Conservation (phyloP, 2,113 vertebrate genomes). For the Crotalus helleri region DNA sequence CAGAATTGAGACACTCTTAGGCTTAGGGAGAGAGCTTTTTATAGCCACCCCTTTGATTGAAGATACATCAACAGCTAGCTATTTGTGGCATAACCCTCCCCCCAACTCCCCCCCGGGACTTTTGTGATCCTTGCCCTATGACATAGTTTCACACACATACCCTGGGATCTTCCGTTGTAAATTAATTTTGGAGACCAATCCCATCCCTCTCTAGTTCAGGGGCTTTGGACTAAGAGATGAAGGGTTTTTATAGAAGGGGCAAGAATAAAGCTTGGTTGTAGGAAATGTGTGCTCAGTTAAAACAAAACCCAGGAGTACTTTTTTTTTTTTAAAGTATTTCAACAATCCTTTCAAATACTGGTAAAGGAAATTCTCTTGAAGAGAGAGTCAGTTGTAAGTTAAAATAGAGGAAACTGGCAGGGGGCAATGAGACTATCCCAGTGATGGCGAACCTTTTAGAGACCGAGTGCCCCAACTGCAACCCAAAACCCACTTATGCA, state of each 20-base stretch:
- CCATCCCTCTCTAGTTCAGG: constrained; percentile 7
- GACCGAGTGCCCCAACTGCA: no score
- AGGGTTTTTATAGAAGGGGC: not conserved
- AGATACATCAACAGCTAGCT: constrained; percentile 78
- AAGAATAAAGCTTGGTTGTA: not conserved
- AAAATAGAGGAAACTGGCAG: not conserved
- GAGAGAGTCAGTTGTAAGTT: not conserved
- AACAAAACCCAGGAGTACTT: not conserved
- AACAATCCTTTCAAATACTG: not conserved
- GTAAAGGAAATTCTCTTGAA: not conserved
- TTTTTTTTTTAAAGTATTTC: not conserved
- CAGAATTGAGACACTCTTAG: constrained; percentile 64
- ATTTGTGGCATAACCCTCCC: constrained; percentile 71
- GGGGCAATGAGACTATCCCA: no score
- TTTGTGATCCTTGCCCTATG: constrained; percentile 66
- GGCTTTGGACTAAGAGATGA: constrained; percentile 12
- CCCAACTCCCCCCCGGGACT: constrained; percentile 62
- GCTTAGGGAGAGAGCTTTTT: constrained; percentile 77
- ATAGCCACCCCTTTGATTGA: constrained; percentile 85
- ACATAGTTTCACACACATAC: constrained; percentile 53
- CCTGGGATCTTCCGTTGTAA: constrained; percentile 30
- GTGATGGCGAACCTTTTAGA: no score
- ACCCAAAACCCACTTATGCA: no score
- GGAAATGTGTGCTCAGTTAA: not conserved
- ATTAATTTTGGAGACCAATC: constrained; percentile 32